phyloP scores from a whole-genome alignment of 2,797 vertebrate genomes.

The Botia kubotai region DNA sequence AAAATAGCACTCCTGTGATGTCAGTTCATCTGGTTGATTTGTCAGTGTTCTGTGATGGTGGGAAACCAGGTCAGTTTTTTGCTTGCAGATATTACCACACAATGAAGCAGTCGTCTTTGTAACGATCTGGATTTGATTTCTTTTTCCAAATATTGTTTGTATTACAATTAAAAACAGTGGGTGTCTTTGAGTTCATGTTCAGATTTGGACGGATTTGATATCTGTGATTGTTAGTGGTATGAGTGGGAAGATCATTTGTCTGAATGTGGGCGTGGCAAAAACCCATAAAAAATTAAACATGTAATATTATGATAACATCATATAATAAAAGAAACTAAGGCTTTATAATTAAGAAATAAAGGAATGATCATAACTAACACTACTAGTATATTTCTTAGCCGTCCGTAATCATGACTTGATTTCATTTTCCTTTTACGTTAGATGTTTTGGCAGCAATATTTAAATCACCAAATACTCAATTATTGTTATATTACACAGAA shows the following conservation, averaged over 20 bases:
- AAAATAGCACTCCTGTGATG: slow-evolving; percentile 40
- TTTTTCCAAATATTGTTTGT: neutral
- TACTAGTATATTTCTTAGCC: neutral
- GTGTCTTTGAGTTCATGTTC: neutral
- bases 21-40: slow-evolving; percentile 45
- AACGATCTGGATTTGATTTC: neutral
- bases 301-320: neutral
- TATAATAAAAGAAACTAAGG: neutral
- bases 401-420: neutral
- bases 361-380: neutral
- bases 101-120: neutral
- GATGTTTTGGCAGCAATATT: neutral
- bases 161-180: neutral
- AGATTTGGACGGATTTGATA: neutral
- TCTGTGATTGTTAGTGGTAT: neutral
- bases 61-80: neutral
- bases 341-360: neutral
- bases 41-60: slow-evolving; percentile 2
- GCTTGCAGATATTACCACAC: neutral
- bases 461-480: neutral
- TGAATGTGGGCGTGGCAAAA: neutral
- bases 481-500: neutral
- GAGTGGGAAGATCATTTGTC: neutral
- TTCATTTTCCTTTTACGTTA: neutral
- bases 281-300: neutral